Evolutionary conservation across 1,140 invertebrate species (phyloP).

Genomic region (Hyles euphorbiae): DNA sequence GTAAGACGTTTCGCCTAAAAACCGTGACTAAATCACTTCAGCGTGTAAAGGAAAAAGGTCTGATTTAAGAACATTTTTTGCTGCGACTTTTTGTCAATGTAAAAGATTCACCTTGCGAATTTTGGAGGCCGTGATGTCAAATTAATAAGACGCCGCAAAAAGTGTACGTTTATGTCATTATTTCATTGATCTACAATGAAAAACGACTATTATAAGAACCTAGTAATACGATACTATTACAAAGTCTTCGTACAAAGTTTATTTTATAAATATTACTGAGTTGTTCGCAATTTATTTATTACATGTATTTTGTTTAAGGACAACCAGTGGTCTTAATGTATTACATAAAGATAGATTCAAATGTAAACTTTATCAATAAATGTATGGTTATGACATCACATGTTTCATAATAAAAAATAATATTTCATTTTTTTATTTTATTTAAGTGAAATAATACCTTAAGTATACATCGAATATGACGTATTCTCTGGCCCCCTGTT

Average conservation of each 20-base stretch:
- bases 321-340: background rate
- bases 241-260: background rate
- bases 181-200: slow-evolving; percentile 5
- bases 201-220: background rate
- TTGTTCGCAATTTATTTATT: background rate
- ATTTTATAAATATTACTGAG: background rate
- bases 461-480: no score
- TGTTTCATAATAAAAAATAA: no score
- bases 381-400: no score
- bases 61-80: slow-evolving; percentile 15
- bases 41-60: slow-evolving; percentile 12
- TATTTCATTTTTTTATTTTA: no score
- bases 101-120: slow-evolving; percentile 23
- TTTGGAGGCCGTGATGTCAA: slow-evolving; percentile 30
- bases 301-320: no score
- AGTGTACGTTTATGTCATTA: slow-evolving; percentile 13
- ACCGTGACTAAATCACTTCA: slow-evolving; percentile 17
- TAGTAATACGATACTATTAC: background rate
- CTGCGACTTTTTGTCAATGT: slow-evolving; percentile 19
- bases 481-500: no score
- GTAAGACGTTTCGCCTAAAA: slow-evolving; percentile 12
- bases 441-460: no score
- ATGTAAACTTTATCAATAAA: background rate
- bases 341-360: slow-evolving; percentile 1
- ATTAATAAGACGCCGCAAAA: slow-evolving; percentile 23